phyloP scores from a whole-genome alignment of 2,888 invertebrate genomes.

The Plemyria rubiginata region DNA sequence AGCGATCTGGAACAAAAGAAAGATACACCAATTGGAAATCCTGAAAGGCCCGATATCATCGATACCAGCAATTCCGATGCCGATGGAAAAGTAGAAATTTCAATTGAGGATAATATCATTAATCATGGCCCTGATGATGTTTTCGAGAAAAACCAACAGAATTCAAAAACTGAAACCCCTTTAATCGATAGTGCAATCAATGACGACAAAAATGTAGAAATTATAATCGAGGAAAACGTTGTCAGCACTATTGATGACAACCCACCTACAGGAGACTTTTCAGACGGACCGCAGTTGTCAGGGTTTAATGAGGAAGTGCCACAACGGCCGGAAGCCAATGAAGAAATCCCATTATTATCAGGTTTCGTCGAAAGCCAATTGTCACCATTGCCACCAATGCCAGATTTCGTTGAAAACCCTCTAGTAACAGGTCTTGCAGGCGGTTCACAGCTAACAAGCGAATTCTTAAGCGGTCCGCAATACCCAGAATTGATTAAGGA shows the following conservation, averaged over 20 bases:
- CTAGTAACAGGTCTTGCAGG: conserved; percentile 9
- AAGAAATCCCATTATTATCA: background rate
- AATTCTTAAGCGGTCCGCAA: conserved; percentile 2
- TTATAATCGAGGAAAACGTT: conserved; percentile 60
- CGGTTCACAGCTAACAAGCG: conserved; percentile 6
- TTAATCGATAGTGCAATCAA: conserved; percentile 32
- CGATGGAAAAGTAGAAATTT: conserved; percentile 51
- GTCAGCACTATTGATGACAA: conserved; percentile 25
- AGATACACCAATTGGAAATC: conserved; percentile 44
- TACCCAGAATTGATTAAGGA: conserved; percentile 1
- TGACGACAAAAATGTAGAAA: conserved; percentile 50
- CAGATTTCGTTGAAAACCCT: conserved; percentile 6
- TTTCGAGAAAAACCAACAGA: conserved; percentile 49
- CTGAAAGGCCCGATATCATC: conserved; percentile 32
- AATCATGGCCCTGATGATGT: conserved; percentile 37
- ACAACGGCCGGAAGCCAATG: background rate
- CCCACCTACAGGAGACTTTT: conserved; percentile 1
- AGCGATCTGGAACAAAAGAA: conserved; percentile 52
- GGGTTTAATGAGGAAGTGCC: conserved; percentile 8
- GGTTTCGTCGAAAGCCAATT: conserved; percentile 1
- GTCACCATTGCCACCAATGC: conserved; percentile 2
- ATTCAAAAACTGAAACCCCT: conserved; percentile 39
- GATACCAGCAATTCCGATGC: conserved; percentile 32
- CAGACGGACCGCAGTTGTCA: conserved; percentile 2
- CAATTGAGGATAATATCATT: conserved; percentile 58